These are phyloP conservation scores for Campylorhamphus procurvoides DNA, from an alignment of 2,113 vertebrate genomes.

Conservation along the genomic window DNA sequence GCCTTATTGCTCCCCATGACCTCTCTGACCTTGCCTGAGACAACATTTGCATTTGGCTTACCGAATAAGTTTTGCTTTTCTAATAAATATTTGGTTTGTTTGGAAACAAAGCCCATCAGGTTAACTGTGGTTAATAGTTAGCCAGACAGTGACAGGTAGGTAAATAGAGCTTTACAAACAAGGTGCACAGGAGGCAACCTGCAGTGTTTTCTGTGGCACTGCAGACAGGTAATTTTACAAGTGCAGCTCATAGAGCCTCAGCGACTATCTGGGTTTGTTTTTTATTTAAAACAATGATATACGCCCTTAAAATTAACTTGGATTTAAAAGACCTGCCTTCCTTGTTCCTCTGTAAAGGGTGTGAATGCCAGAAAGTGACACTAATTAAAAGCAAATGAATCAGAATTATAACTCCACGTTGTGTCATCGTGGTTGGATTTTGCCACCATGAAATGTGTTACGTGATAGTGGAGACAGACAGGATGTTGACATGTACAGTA, in stretches of 20 bases:
- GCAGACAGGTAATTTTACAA: not conserved
- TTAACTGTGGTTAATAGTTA: slow-evolving; percentile 62
- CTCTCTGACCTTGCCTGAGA: not conserved
- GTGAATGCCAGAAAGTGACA: not conserved
- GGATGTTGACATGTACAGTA: not conserved
- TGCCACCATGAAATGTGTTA: not conserved
- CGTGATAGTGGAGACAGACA: not conserved
- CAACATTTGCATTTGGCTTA: slow-evolving; percentile 57
- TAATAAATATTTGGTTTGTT: slow-evolving; percentile 58
- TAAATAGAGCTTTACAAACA: slow-evolving; percentile 35
- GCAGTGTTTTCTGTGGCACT: not conserved
- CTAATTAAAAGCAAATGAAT: slow-evolving; percentile 24
- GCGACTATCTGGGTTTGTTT: not conserved
- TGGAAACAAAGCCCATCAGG: not conserved
- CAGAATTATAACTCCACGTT: not conserved
- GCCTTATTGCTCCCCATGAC: not conserved
- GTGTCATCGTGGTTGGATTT: not conserved
- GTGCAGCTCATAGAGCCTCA: not conserved
- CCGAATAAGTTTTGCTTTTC: slow-evolving; percentile 17
- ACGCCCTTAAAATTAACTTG: slow-evolving; percentile 5
- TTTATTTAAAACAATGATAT: not conserved
- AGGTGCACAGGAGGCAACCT: not conserved
- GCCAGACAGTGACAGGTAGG: slow-evolving; percentile 21
- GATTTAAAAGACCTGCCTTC: not conserved
- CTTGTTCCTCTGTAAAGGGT: not conserved